These are phyloP conservation scores for Chymomyza amoena DNA, from an alignment of 2,888 invertebrate species.

Conservation along the genomic window DNA sequence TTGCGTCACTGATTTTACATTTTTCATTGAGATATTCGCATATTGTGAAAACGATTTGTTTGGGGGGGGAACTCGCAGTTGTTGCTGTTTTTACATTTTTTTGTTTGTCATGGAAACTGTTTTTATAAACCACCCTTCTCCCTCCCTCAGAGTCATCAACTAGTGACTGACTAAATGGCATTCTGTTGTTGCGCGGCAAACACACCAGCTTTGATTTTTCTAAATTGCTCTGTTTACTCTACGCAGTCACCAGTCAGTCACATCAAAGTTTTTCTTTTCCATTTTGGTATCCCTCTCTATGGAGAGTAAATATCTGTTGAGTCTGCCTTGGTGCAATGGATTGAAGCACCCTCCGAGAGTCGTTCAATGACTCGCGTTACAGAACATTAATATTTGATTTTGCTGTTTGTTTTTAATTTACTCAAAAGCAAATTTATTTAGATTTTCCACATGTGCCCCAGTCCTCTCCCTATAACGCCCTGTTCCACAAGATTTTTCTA, in stretches of 20 bases:
- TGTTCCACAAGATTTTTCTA: neutral
- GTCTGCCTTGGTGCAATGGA: constrained; percentile 4
- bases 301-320: neutral
- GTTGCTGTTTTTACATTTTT: neutral
- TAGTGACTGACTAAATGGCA: neutral
- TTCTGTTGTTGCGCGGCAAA: constrained; percentile 31
- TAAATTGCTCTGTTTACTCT: constrained; percentile 49
- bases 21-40: too few relatives aligned
- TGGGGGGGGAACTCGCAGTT: neutral
- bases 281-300: neutral
- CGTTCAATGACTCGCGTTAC: constrained; percentile 49
- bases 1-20: too few relatives aligned
- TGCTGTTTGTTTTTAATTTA: constrained; percentile 71
- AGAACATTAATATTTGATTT: constrained; percentile 73
- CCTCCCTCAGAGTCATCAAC: neutral
- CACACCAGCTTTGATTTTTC: constrained; percentile 42
- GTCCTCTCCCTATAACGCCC: neutral
- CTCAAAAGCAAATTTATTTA: constrained; percentile 63
- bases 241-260: constrained; percentile 21
- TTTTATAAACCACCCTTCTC: neutral
- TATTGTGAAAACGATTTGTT: neutral
- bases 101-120: constrained; percentile 1
- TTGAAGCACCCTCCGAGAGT: constrained; percentile 36
- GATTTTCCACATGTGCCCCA: constrained; percentile 31
- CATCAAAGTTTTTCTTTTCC: neutral